phyloP scores from a whole-genome alignment of 2,888 invertebrate genomes.

The Mimachlamys varia region DNA sequence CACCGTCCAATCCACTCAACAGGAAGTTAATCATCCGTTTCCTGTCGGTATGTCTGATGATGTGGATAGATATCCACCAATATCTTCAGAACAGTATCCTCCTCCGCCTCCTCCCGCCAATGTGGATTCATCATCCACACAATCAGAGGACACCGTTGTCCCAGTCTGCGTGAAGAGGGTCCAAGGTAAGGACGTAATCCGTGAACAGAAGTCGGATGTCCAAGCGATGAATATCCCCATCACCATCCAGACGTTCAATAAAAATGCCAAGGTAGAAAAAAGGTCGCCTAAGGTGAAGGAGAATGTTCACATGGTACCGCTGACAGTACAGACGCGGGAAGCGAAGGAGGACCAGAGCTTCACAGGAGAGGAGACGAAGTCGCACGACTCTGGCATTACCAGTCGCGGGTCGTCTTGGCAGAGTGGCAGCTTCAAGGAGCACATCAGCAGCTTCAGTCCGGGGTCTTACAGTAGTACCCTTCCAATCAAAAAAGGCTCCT shows the following conservation, averaged over 20 bases:
- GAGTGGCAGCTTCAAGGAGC: conserved; percentile 52
- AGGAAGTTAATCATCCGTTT: neutral
- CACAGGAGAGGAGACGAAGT: conserved; percentile 49
- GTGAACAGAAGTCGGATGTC: neutral
- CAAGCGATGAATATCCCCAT: conserved; percentile 46
- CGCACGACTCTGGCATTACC: conserved; percentile 54
- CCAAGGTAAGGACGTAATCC: neutral
- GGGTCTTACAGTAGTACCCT: conserved; percentile 63
- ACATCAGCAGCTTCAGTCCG: conserved; percentile 51
- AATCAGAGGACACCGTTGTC: neutral
- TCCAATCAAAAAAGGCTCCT: conserved; percentile 56
- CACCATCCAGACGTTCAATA: conserved; percentile 41
- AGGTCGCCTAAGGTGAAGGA: neutral
- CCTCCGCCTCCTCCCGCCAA: neutral
- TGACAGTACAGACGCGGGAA: conserved; percentile 48
- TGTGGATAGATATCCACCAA: neutral
- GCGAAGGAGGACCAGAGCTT: conserved; percentile 41
- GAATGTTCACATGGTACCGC: conserved; percentile 42
- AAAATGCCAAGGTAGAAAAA: neutral
- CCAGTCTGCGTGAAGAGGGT: neutral
- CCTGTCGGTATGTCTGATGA: neutral
- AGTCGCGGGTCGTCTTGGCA: conserved; percentile 55
- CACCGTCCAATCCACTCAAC: neutral
- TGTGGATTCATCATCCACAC: neutral
- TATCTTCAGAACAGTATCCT: neutral